Percentiles rank a stretch among this genome's conserved stretches.
These are phyloP conservation scores for Penaeus japonicus DNA, from an alignment of 1,140 invertebrate genomes.

Conservation along the genomic window DNA sequence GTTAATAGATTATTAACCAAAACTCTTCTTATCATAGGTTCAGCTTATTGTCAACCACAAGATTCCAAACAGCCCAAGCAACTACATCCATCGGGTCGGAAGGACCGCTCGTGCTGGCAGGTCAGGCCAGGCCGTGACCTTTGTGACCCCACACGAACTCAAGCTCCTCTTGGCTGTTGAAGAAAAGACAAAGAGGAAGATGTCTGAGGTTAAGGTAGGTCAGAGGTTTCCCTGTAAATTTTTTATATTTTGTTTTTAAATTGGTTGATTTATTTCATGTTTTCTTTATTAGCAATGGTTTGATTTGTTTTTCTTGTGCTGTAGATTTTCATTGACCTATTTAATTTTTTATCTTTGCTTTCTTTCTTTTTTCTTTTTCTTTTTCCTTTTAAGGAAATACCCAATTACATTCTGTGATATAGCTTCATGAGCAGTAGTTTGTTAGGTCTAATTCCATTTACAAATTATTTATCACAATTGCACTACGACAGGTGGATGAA, in stretches of 20 bases:
- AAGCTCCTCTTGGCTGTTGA: slow-evolving; percentile 88
- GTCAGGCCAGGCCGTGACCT: slow-evolving; percentile 84
- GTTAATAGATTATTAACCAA: background rate
- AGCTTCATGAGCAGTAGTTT: no score
- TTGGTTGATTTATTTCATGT: no score
- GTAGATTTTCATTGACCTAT: no score
- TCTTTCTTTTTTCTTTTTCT: no score
- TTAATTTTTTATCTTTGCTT: no score
- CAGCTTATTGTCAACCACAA: slow-evolving; percentile 93
- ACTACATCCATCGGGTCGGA: slow-evolving; percentile 97
- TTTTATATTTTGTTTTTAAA: no score
- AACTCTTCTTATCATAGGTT: slow-evolving; percentile 14
- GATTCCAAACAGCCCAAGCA: slow-evolving; percentile 86
- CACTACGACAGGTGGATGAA: slow-evolving; percentile 65
- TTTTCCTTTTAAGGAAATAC: no score
- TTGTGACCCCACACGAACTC: slow-evolving; percentile 92
- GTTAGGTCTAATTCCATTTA: slow-evolving; percentile 29
- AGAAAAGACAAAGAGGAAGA: slow-evolving; percentile 80
- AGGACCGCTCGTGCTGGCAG: slow-evolving; percentile 92
- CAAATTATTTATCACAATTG: slow-evolving; percentile 15
- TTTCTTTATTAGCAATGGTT: no score
- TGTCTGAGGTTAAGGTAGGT: slow-evolving; percentile 87
- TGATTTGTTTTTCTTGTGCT: no score
- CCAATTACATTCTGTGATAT: no score
- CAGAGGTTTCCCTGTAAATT: background rate